A percentile compares a stretch with the other conserved stretches of the same genome.
phyloP scores from a whole-genome alignment of 2,113 vertebrate species.

The Ictidomys tridecemlineatus region DNA sequence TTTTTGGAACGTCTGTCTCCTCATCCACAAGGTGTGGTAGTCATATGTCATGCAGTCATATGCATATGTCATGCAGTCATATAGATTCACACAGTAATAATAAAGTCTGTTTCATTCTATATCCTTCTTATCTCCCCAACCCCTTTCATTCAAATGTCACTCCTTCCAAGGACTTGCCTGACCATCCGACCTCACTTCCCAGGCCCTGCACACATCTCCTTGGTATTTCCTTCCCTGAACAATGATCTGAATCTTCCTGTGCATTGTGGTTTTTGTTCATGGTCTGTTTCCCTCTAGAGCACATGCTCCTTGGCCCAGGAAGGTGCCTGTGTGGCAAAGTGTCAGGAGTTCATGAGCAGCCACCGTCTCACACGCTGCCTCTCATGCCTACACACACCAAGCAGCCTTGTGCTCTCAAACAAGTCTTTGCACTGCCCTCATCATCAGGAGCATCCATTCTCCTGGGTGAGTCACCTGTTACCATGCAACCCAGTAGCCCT shows the following conservation, averaged over 20 bases:
- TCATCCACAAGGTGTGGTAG: no score
- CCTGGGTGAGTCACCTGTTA: neutral
- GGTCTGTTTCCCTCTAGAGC: neutral
- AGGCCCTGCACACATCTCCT: neutral
- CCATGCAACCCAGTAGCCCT: neutral
- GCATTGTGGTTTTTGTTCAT: neutral
- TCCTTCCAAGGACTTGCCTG: neutral
- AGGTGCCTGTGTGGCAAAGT: neutral
- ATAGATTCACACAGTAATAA: no score
- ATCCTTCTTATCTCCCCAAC: no score
- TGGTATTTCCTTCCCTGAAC: neutral
- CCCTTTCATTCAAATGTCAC: neutral
- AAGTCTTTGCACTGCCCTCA: neutral
- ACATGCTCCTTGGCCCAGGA: neutral
- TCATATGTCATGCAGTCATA: no score
- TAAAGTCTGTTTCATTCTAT: no score
- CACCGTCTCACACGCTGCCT: neutral
- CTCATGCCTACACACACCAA: neutral
- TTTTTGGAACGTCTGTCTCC: no score
- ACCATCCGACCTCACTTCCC: neutral
- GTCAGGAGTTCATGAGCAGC: neutral
- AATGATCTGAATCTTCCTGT: neutral
- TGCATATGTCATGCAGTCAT: no score
- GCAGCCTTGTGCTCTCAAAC: neutral
- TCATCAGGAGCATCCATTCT: neutral